Evolutionary conservation across 2,888 invertebrate species (phyloP), one percentile per base, ranked within the genome.

Genomic region (Drosophila suboccidentalis): DNA sequence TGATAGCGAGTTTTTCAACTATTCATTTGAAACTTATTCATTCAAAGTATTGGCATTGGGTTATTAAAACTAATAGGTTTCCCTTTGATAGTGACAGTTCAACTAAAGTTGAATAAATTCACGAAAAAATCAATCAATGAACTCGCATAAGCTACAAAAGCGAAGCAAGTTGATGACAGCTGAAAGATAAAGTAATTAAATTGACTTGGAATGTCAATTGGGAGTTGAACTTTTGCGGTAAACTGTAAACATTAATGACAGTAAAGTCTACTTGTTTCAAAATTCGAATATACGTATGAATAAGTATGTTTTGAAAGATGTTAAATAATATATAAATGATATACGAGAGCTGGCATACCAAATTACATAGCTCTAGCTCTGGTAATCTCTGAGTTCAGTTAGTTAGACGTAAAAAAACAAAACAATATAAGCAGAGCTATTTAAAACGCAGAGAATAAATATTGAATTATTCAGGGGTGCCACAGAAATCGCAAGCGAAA

Each of bases 1-100:
- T 54, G 46, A 62, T 46, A 19, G 38, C 15, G n/a, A 22, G 55
- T 19, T 38, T 32, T n/a, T n/a, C n/a, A n/a, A n/a, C n/a, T 11
- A 22, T 2, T 59, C 17, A 32, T 13, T 34, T 41, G 50, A 13
- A 43, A 32, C 59, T 22, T 15, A 15, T 19, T 4, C 22, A 4
- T 43, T 9, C n/a, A n/a, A n/a, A n/a, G n/a, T n/a, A n/a, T n/a
- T n/a, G n/a, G n/a, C n/a, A n/a, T n/a, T n/a, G n/a, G n/a, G n/a
- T n/a, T n/a, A 61, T 49, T 53, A 22, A 26, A 60, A 59, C 46
- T 59, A 51, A 68, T 68, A 60, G n/a, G 2, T 8, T 5, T 49
- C 9, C 9, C 11, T 13, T 32, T 17, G 11, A 13, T 26, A 17
- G 3, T 26, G 53, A 39, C 15, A 44, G 6, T 34, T n/a, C 10